phyloP scores from a whole-genome alignment of 30 jellyfish, hydroid and myxozoan genomes.

The Rhopilema esculentum region DNA sequence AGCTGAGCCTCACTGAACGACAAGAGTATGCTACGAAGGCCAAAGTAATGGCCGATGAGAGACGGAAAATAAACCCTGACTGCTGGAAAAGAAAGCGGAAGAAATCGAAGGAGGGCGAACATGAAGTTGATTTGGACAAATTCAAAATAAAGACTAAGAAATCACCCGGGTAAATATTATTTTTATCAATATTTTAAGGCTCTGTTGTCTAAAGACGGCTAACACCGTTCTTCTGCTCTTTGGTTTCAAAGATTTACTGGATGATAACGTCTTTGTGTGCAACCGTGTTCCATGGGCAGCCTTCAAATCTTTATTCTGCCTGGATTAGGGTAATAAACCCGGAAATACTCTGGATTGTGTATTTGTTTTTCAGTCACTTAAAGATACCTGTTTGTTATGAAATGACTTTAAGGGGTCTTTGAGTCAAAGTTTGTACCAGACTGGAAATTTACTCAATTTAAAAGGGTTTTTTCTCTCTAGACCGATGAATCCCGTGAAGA shows the following conservation, averaged over 20 bases:
- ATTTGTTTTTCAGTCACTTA: no score
- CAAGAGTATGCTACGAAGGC: slow-evolving; percentile 89
- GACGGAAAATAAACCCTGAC: slow-evolving; percentile 93
- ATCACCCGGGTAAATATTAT: slow-evolving; percentile 58
- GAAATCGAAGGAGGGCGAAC: slow-evolving; percentile 80
- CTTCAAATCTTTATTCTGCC: neutral
- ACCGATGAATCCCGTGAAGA: slow-evolving; percentile 50
- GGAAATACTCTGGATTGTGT: no score
- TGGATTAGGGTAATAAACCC: neutral
- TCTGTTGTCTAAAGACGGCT: neutral
- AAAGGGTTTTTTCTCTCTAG: neutral
- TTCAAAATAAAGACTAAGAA: slow-evolving; percentile 44
- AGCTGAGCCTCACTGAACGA: slow-evolving; percentile 82
- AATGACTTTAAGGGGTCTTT: no score
- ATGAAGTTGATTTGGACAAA: slow-evolving; percentile 54
- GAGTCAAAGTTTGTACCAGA: no score
- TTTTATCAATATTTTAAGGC: neutral
- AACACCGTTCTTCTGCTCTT: neutral
- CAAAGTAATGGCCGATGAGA: slow-evolving; percentile 97
- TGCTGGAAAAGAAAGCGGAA: slow-evolving; percentile 98
- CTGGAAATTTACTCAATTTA: neutral
- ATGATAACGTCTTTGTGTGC: neutral
- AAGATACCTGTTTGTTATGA: no score
- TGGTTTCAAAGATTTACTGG: neutral
- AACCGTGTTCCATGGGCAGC: neutral